Evolutionary conservation across 1,140 invertebrate species (phyloP).

Genomic region (Brachionus plicatilis): DNA sequence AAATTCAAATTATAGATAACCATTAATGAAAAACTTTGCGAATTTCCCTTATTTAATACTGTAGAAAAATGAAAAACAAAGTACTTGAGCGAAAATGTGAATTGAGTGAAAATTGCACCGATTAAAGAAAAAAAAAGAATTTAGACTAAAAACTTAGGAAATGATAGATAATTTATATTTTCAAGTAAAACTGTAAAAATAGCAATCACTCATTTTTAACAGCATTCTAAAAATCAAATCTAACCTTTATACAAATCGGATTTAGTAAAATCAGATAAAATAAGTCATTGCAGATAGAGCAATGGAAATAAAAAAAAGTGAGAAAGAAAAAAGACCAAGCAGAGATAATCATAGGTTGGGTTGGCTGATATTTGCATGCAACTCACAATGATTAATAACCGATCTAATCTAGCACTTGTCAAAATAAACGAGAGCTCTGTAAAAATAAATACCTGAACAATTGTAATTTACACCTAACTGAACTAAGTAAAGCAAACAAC

Average conservation of each 20-base stretch:
- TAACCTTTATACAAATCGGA: conserved; percentile 17
- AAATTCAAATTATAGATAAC: background rate
- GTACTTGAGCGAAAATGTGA: background rate
- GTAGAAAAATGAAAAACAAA: background rate
- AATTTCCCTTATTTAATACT: background rate
- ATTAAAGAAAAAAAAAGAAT: background rate
- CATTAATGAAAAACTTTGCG: background rate
- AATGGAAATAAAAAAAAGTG: background rate
- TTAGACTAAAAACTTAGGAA: background rate
- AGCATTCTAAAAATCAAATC: background rate
- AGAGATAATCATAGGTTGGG: conserved; percentile 28
- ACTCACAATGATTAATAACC: background rate
- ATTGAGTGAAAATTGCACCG: background rate
- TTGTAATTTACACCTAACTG: background rate
- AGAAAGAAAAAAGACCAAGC: conserved; percentile 1
- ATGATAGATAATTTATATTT: background rate
- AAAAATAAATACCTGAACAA: background rate
- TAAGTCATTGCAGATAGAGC: background rate
- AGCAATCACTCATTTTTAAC: conserved; percentile 32
- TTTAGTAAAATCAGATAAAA: background rate
- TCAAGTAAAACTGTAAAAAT: background rate
- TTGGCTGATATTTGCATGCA: background rate
- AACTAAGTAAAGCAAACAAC: background rate
- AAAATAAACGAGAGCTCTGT: background rate
- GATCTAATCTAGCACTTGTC: conserved; percentile 20